Evolutionary conservation across 2,888 invertebrate species (phyloP).

Genomic region (Homarus gammarus): DNA sequence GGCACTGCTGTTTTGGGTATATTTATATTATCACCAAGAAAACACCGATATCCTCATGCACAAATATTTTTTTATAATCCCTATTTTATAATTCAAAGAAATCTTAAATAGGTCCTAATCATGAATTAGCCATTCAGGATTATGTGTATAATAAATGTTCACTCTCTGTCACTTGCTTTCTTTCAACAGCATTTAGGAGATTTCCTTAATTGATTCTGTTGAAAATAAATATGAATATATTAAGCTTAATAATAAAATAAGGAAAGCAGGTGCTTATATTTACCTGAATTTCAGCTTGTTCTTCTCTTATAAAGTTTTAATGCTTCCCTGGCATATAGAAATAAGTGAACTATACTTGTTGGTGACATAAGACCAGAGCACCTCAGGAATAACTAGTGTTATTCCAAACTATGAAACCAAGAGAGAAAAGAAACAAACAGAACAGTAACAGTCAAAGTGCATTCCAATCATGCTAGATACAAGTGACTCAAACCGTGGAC

Average conservation of each 20-base stretch:
- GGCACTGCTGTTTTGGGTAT: background rate
- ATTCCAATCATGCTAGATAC: slow-evolving; percentile 20
- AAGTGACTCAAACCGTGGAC: background rate
- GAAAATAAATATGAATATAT: background rate
- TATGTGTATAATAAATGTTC: too few species aligned
- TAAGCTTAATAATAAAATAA: background rate
- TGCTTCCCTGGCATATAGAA: background rate
- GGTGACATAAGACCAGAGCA: background rate
- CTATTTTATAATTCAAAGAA: too few species aligned
- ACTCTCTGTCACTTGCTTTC: background rate
- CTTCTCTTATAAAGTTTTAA: background rate
- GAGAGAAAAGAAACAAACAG: background rate
- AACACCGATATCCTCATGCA: too few species aligned
- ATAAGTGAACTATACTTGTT: background rate
- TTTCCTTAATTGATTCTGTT: background rate
- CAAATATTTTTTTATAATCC: too few species aligned
- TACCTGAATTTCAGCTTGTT: background rate
- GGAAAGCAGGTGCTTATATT: background rate
- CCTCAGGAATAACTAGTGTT: background rate
- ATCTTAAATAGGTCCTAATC: too few species aligned
- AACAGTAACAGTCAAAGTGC: slow-evolving; percentile 33
- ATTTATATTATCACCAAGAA: too few species aligned
- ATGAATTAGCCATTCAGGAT: too few species aligned
- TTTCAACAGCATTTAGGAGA: background rate
- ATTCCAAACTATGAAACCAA: background rate